Base-by-base conservation (phyloP, 2,113 vertebrate genomes). In the Engraulis encrasicolus region DNA sequence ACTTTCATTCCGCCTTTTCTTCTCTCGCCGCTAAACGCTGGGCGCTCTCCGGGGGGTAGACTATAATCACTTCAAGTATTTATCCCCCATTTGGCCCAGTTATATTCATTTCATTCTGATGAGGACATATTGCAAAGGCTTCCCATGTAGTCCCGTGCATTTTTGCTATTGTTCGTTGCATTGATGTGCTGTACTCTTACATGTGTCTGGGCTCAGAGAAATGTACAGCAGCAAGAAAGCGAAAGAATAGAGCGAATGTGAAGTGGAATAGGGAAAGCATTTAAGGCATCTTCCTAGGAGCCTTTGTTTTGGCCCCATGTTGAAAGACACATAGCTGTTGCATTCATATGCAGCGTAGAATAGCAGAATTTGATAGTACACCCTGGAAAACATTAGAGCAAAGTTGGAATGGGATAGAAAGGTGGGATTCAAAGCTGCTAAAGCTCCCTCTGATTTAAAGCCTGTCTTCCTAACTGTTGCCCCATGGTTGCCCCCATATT, bases 1-100 rank as follows among this genome's bases (percentile, higher is more conserved):
- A 34, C 66, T 74, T 74, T 27, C 66, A 74, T 74, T 74, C 66
- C 66, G 31, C 66, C 66, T 74, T 45, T 74, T 74, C 31, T 74
- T 74, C 66, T 74, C 18, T 27, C 27, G 0, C n/a, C 14, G 6
- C 66, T 74, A 74, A 74, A 34, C 34, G 66, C 66, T n/a, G n/a
- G 27, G 66, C 27, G 27, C 27, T 74, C 66, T 36, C 66, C 66
- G 18, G 27, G 66, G 66, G 66, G 31, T 31, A n/a, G 1, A 74
- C 66, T 74, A 74, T 74, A 74, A 74, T 74, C 66, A 74, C 27
- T 74, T 74, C 14, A 74, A 74, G 66, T 74, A 74, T 74, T 74
- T 74, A 74, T 74, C 66, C 66, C 31, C 34, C 23, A 74, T 74
- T 74, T 74, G 66, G 66, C 66, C 31, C 66, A 74, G 27, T 74